phyloP scores from a whole-genome alignment of 2,888 invertebrate species.

The Cordilura impudica region DNA sequence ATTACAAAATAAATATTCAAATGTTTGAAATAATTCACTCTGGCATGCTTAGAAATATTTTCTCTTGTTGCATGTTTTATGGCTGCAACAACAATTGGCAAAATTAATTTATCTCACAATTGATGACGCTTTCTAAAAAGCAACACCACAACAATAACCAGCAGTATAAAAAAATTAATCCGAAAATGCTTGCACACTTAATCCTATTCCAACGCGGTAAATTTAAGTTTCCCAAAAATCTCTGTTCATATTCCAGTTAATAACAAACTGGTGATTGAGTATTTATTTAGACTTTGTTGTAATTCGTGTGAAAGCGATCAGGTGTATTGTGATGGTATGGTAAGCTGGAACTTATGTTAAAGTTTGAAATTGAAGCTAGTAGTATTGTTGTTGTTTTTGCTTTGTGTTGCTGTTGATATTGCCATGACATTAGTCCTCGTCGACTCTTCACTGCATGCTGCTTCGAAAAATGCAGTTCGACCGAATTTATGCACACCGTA shows the following conservation, averaged over 20 bases:
- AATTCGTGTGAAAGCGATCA: too few relatives aligned
- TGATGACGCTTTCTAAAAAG: constrained; percentile 51
- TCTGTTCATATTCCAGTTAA: neutral
- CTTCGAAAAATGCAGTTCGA: constrained; percentile 8
- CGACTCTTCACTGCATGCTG: constrained; percentile 26
- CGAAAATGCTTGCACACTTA: neutral
- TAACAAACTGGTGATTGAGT: too few relatives aligned
- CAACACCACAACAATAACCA: neutral
- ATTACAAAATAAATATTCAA: constrained; percentile 38
- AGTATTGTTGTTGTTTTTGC: neutral
- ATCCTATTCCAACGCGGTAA: neutral
- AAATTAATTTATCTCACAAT: constrained; percentile 47
- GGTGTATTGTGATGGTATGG: neutral
- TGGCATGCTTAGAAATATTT: constrained; percentile 35
- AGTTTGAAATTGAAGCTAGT: neutral
- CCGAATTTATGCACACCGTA: constrained; percentile 33
- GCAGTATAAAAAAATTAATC: neutral
- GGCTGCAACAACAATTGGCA: constrained; percentile 36
- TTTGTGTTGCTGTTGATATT: constrained; percentile 10
- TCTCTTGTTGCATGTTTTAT: constrained; percentile 43
- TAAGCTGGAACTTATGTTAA: neutral
- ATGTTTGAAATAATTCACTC: constrained; percentile 28
- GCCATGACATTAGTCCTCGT: constrained; percentile 45
- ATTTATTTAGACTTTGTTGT: too few relatives aligned
- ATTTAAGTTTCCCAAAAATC: neutral